Conservation (phyloP, 2,797 vertebrate genomes). For the Sciurus carolinensis region DNA sequence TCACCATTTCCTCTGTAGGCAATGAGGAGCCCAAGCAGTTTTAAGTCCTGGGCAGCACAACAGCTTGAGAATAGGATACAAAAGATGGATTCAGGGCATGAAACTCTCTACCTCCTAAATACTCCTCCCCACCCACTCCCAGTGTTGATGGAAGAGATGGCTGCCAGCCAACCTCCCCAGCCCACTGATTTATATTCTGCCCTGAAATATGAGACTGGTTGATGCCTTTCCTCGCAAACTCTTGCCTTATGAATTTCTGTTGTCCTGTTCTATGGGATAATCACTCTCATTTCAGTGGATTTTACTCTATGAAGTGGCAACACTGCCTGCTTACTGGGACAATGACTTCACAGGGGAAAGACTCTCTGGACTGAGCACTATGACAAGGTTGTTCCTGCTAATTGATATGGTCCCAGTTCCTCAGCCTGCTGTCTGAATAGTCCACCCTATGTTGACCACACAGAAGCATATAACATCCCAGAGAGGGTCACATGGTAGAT, state of each 20-base stretch:
- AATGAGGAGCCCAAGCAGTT: background rate
- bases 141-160: background rate
- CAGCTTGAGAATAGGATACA: background rate
- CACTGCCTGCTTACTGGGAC: slow-evolving; percentile 57
- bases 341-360: slow-evolving; percentile 48
- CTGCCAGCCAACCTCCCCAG: background rate
- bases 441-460: slow-evolving; percentile 2
- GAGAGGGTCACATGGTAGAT: background rate
- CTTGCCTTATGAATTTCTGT: background rate
- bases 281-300: background rate
- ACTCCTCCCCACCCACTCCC: background rate
- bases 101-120: background rate
- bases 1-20: background rate
- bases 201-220: slow-evolving; percentile 30
- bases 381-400: background rate
- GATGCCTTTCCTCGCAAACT: background rate
- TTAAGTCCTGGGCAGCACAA: background rate
- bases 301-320: slow-evolving; percentile 57
- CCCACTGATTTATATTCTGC: background rate
- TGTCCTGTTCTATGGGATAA: background rate
- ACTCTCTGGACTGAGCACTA: slow-evolving; percentile 62
- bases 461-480: slow-evolving; percentile 56
- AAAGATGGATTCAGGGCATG: background rate
- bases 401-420: background rate
- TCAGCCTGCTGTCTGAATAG: slow-evolving; percentile 66